Evolutionary conservation across 2,113 vertebrate genomes (phyloP).

Genomic region (Takifugu flavidus): DNA sequence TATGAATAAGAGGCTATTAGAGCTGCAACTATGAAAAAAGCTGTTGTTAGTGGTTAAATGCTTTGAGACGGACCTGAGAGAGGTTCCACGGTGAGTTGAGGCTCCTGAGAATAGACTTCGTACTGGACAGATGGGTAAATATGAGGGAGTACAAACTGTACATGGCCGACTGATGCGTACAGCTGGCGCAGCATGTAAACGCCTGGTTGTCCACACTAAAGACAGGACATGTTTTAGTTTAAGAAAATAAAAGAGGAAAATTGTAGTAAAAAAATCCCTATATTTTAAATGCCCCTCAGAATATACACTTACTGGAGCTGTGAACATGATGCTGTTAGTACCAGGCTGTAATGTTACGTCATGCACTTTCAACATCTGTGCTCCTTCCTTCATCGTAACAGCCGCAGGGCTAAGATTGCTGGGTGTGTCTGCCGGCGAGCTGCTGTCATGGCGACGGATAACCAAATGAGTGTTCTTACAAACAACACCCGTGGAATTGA

Average conservation of each 20-base stretch:
- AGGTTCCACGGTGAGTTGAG: conserved; percentile 91
- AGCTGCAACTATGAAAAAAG: not conserved
- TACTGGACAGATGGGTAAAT: conserved; percentile 92
- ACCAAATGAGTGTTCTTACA: conserved; percentile 93
- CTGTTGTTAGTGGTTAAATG: not conserved
- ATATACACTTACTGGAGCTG: conserved; percentile 78
- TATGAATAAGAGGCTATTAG: not conserved
- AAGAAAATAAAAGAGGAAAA: not conserved
- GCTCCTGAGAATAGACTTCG: conserved; percentile 96
- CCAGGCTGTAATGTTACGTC: conserved; percentile 84
- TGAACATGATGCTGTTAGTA: conserved; percentile 83
- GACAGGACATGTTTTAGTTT: not conserved
- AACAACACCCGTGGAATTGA: conserved; percentile 85
- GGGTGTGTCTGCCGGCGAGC: conserved; percentile 74
- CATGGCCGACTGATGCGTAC: conserved; percentile 81
- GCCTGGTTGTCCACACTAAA: conserved; percentile 87
- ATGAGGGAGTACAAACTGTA: conserved; percentile 90
- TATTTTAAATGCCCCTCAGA: not conserved
- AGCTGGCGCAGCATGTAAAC: conserved; percentile 91
- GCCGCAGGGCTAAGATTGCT: conserved; percentile 64
- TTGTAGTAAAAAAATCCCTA: not conserved
- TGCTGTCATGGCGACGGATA: conserved; percentile 81
- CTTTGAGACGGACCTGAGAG: conserved; percentile 79
- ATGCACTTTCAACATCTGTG: conserved; percentile 77
- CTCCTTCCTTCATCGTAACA: conserved; percentile 80